Evolutionary conservation across 2,113 vertebrate species (phyloP).

Genomic region (Solea senegalensis): DNA sequence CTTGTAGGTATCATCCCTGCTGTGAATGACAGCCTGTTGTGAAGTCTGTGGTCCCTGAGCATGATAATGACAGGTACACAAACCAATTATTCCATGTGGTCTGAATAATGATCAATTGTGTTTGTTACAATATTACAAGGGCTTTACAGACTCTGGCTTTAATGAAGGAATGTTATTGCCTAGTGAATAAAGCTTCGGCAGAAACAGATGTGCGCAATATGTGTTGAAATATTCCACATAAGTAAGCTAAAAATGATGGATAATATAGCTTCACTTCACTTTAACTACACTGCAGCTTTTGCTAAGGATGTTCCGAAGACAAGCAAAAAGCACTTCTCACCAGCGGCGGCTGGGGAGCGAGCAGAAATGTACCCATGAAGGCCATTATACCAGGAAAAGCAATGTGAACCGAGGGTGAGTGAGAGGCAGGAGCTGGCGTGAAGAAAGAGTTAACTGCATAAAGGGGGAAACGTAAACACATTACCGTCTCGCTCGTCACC

Average conservation of each 20-base stretch:
- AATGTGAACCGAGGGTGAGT: constrained; percentile 38
- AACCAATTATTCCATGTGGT: too few species aligned
- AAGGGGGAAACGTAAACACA: constrained; percentile 77
- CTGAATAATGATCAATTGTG: too few species aligned
- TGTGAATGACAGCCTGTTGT: too few species aligned
- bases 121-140: too few species aligned
- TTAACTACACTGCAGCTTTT: constrained; percentile 28
- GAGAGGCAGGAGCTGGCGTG: constrained; percentile 32
- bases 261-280: background rate
- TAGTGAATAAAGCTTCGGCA: background rate
- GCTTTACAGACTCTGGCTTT: background rate
- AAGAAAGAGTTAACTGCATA: constrained; percentile 76
- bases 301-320: constrained; percentile 35
- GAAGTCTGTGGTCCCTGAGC: too few species aligned
- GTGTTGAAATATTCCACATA: background rate
- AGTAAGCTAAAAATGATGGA: constrained; percentile 18
- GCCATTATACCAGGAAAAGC: constrained; percentile 37
- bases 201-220: constrained; percentile 5
- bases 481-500: constrained; percentile 72
- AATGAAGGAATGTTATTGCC: background rate
- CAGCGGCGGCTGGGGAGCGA: constrained; percentile 31
- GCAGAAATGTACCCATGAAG: constrained; percentile 35
- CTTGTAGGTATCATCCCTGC: too few species aligned
- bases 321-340: constrained; percentile 55
- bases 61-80: too few species aligned